A percentile compares a stretch with the other conserved stretches of the same genome.
Evolutionary conservation across 2,888 invertebrate species (phyloP).

Genomic region (Agrochola macilenta): DNA sequence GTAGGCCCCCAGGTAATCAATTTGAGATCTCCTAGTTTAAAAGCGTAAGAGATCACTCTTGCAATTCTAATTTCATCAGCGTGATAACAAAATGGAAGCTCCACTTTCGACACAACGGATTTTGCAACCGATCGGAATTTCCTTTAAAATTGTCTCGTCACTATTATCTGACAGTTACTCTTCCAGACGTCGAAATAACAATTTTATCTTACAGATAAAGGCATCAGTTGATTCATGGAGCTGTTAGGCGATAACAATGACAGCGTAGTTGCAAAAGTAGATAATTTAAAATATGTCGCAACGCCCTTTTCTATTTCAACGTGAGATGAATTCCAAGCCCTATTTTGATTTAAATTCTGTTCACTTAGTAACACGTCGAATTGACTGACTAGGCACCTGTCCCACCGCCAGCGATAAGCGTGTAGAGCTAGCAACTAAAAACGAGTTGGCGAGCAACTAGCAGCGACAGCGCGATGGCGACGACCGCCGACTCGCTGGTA

Average conservation of each 20-base stretch:
- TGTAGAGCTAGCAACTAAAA: neutral
- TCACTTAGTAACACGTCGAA: slow-evolving; percentile 22
- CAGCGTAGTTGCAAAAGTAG: slow-evolving; percentile 51
- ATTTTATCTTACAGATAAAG: slow-evolving; percentile 56
- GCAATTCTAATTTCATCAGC: neutral
- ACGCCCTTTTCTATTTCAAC: slow-evolving; percentile 57
- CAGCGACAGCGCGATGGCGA: neutral
- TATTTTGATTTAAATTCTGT: slow-evolving; percentile 50
- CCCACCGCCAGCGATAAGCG: neutral
- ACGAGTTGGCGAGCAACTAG: neutral
- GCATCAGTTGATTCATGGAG: slow-evolving; percentile 34
- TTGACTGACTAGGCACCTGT: neutral
- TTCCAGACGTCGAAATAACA: slow-evolving; percentile 40
- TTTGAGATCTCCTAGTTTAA: neutral
- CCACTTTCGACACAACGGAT: slow-evolving; percentile 3
- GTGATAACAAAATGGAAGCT: neutral
- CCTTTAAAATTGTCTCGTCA: slow-evolving; percentile 9
- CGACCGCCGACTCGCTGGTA: neutral
- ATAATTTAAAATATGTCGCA: slow-evolving; percentile 42
- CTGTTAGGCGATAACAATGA: slow-evolving; percentile 48
- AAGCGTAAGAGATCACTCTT: neutral
- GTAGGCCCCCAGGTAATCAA: no score
- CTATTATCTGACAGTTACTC: slow-evolving; percentile 53
- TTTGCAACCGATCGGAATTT: slow-evolving; percentile 43
- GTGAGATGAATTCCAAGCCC: slow-evolving; percentile 56